phyloP scores from a whole-genome alignment of 2,888 invertebrate genomes.

The Aphidoletes aphidimyza region DNA sequence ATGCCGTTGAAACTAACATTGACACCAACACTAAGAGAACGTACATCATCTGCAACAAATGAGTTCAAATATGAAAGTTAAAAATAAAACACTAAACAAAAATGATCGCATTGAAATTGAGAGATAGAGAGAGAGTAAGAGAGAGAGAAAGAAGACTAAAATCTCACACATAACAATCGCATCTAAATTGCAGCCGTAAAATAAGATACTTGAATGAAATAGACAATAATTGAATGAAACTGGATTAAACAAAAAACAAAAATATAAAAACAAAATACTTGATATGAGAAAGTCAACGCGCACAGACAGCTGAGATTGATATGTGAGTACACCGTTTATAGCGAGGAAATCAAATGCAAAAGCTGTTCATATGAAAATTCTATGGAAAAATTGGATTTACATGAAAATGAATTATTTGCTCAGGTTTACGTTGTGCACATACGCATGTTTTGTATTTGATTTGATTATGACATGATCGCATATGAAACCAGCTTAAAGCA shows the following conservation, averaged over 20 bases:
- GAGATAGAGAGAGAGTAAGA: no score
- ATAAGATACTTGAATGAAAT: not conserved
- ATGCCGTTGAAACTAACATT: conserved; percentile 59
- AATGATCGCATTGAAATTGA: not conserved
- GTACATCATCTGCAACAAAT: conserved; percentile 29
- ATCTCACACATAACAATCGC: not conserved
- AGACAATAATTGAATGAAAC: not conserved
- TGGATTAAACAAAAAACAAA: not conserved
- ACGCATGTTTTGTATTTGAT: not conserved
- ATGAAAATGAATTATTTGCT: conserved; percentile 16
- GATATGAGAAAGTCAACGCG: not conserved
- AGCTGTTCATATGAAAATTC: not conserved
- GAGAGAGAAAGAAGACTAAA: no score
- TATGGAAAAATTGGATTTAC: not conserved
- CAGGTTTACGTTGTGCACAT: not conserved
- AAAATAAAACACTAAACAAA: not conserved
- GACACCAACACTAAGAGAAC: not conserved
- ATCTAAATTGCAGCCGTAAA: not conserved
- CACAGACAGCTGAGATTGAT: not conserved
- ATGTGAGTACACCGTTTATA: not conserved
- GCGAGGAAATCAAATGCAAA: conserved; percentile 23
- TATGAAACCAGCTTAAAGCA: conserved; percentile 12
- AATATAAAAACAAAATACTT: no score
- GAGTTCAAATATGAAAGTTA: not conserved
- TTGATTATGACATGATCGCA: conserved; percentile 34